A percentile compares a stretch with the other conserved stretches of the same genome.
Evolutionary conservation across 2,888 invertebrate species (phyloP).

Genomic region (Geophilus truncorum): DNA sequence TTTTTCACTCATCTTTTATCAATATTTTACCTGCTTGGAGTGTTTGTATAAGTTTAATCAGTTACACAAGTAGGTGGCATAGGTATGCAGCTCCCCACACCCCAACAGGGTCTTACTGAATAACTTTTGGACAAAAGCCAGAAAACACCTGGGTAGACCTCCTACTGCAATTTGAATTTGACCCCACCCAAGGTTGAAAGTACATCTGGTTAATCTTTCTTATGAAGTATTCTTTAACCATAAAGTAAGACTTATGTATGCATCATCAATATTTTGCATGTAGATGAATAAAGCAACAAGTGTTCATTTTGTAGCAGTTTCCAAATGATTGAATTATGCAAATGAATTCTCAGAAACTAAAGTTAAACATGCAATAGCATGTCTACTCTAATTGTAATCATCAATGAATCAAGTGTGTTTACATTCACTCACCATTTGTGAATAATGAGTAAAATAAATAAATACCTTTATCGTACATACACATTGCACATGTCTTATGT

Average conservation of each 20-base stretch:
- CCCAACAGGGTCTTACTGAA: conserved; percentile 5
- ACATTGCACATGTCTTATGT: no score
- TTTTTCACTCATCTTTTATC: neutral
- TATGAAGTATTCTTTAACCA: conserved; percentile 1
- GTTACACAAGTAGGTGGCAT: conserved; percentile 18
- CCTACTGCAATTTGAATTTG: conserved; percentile 25
- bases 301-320: neutral
- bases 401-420: no score
- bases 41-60: conserved; percentile 5
- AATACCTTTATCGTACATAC: no score
- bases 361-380: no score
- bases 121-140: conserved; percentile 21
- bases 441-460: no score
- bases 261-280: neutral
- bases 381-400: no score
- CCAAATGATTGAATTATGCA: neutral
- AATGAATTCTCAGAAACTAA: no score
- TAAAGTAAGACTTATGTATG: neutral
- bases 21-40: neutral
- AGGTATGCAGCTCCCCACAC: conserved; percentile 24
- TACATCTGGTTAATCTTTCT: conserved; percentile 20
- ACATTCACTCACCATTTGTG: no score
- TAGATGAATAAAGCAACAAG: neutral
- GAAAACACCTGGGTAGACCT: conserved; percentile 24
- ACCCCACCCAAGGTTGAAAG: conserved; percentile 27